Conservation (phyloP, 2,797 vertebrate genomes). For the Selene dorsalis region DNA sequence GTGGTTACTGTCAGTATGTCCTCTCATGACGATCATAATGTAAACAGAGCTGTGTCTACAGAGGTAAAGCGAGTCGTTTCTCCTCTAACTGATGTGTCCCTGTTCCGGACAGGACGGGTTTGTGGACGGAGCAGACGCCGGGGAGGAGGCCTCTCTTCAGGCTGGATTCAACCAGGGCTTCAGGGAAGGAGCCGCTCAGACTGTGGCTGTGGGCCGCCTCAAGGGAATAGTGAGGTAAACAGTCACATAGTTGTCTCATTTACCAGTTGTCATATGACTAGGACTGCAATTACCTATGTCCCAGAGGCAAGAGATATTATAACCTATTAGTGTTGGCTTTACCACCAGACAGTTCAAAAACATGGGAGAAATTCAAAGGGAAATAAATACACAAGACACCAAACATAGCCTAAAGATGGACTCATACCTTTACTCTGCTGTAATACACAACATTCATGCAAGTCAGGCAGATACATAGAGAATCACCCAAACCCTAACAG, state of each 20-base stretch:
- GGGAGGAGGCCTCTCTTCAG: conserved; percentile 89
- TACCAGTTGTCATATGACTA: neutral
- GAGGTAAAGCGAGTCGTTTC: neutral
- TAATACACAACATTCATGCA: too few species aligned
- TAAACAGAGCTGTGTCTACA: neutral
- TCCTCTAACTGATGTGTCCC: neutral
- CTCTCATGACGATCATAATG: rapidly evolving
- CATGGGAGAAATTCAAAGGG: neutral
- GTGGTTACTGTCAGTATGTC: neutral
- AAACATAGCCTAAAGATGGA: too few species aligned
- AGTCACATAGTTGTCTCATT: rapidly evolving
- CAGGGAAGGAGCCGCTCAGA: conserved; percentile 84
- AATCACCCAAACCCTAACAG: too few species aligned
- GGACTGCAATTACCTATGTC: neutral
- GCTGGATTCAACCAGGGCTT: conserved; percentile 91
- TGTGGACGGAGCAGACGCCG: conserved; percentile 90
- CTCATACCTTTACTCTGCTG: too few species aligned
- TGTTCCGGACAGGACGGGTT: conserved; percentile 89
- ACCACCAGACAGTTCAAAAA: too few species aligned
- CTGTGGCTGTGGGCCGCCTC: conserved; percentile 86
- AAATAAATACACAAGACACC: too few species aligned
- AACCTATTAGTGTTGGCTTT: neutral
- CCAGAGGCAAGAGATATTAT: neutral
- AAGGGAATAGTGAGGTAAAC: conserved; percentile 91
- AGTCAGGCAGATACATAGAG: too few species aligned